phyloP scores from a whole-genome alignment of 2,113 vertebrate species.

The Chionomys nivalis region DNA sequence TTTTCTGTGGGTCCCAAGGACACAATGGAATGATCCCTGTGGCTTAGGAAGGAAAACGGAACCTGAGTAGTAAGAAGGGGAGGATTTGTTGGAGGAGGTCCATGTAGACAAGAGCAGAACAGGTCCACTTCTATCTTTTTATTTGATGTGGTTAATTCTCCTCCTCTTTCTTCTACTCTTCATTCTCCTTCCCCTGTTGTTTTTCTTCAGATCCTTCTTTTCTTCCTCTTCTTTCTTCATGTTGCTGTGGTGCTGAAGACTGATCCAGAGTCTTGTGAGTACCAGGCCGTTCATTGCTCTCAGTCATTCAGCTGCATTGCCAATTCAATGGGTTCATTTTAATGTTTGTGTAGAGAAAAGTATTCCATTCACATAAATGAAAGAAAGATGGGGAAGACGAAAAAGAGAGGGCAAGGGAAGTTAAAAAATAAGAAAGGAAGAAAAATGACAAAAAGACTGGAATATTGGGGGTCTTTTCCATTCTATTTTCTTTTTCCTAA shows the following conservation, averaged over 20 bases:
- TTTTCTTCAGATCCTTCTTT: not conserved
- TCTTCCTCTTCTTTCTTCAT: not conserved
- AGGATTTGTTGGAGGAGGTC: not conserved
- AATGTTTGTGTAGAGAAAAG: not conserved
- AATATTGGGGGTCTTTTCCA: not conserved
- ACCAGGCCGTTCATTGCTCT: not conserved
- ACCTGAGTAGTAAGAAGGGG: not conserved
- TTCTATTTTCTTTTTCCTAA: conserved; percentile 15
- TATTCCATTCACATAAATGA: not conserved
- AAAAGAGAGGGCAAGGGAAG: fast-evolving
- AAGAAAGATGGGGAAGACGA: not conserved
- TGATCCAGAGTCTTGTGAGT: not conserved
- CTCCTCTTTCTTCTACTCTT: not conserved
- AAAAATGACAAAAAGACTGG: not conserved
- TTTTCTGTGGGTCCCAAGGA: not conserved
- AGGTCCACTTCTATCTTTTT: not conserved
- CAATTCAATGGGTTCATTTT: not conserved
- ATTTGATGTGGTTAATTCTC: not conserved
- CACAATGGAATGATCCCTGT: not conserved
- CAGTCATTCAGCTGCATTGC: not conserved
- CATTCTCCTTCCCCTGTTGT: too few species aligned
- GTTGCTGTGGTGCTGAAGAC: not conserved
- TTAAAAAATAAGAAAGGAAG: not conserved
- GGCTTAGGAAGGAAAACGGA: not conserved
- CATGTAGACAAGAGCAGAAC: too few species aligned